Evolutionary conservation across 1,140 invertebrate genomes (phyloP).

Genomic region (Procambarus clarkii): DNA sequence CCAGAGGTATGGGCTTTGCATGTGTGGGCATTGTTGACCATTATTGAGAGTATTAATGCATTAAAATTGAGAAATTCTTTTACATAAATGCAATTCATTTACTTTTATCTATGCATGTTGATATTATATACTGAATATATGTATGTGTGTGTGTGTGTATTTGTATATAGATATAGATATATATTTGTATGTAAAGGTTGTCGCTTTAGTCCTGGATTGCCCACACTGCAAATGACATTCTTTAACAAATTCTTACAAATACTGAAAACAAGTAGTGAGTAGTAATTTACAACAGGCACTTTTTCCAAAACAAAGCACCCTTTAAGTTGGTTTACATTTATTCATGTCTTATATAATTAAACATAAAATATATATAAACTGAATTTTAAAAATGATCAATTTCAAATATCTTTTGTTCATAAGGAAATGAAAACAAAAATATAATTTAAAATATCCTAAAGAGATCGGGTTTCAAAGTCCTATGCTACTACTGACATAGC

Average conservation of each 20-base stretch:
- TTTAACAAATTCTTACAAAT: slow-evolving; percentile 68
- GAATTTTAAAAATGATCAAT: slow-evolving; percentile 36
- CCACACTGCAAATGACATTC: slow-evolving; percentile 48
- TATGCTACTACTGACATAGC: slow-evolving; percentile 38
- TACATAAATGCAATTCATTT: slow-evolving; percentile 31
- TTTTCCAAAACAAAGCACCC: slow-evolving; percentile 34
- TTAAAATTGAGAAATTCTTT: slow-evolving; percentile 5
- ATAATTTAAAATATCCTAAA: slow-evolving; percentile 55
- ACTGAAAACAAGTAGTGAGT: slow-evolving; percentile 52
- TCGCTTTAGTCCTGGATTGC: slow-evolving; percentile 32
- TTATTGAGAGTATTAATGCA: slow-evolving; percentile 34
- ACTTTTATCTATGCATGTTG: background rate
- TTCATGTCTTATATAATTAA: slow-evolving; percentile 49
- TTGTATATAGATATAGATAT: too few species aligned
- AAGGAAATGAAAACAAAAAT: slow-evolving; percentile 43
- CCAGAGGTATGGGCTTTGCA: slow-evolving; percentile 19
- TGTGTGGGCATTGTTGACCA: slow-evolving; percentile 38
- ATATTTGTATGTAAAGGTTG: slow-evolving; percentile 16
- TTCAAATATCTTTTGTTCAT: slow-evolving; percentile 39
- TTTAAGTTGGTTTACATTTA: slow-evolving; percentile 53
- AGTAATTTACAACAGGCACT: slow-evolving; percentile 59
- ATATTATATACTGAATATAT: background rate
- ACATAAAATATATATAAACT: slow-evolving; percentile 48
- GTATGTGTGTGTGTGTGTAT: background rate
- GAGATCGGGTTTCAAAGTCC: slow-evolving; percentile 61